Base-by-base conservation (phyloP, 2,888 invertebrate species). In the Physocephala rufipes region DNA sequence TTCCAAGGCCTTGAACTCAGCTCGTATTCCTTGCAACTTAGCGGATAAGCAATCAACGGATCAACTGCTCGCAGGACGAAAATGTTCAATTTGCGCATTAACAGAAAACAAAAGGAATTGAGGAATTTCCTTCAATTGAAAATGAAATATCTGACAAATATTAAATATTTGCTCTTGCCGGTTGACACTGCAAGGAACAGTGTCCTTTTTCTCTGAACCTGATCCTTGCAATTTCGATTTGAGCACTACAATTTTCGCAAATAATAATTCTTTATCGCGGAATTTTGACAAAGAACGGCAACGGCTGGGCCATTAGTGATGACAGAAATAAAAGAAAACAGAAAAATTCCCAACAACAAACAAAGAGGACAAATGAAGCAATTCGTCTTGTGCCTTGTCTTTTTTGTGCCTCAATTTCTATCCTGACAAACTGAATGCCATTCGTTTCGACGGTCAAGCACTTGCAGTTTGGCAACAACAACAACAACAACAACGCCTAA, bases 101-200 rank as follows among this genome's bases (percentile, higher is more conserved):
- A 28, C 9, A 28, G 58, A 9, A 36, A 58, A 24, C 58, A 24
- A 5, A 26, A 63, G 26, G 21, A 47, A 65, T 47, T 47, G n/a
- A 53, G 19, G 21, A 26, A 65, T 15, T 65, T n/a, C n/a, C 53
- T 19, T 24, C 51, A 43, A 66, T 55, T 45, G 53, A 66, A 66
- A 55, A 28, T 36, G 66, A 66, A 66, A 51, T 66, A 66, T 53
- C 36, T 43, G 66, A 30, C 66, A 55, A 66, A 55, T 15, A 55
- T 53, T 43, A 55, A 66, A 66, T 66, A 66, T 66, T 66, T 66
- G 36, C 66, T 55, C 24, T 26, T 13, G 24, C 15, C 28, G 4
- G 53, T 12, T 53, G 53, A n/a, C 53, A 21, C 21, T 21, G 53
- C 19, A n/a, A n/a, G n/a, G n/a, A n/a, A n/a, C n/a, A n/a, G n/a